Base-by-base conservation (phyloP, 2,113 vertebrate species). In the Malaclemys terrapin region DNA sequence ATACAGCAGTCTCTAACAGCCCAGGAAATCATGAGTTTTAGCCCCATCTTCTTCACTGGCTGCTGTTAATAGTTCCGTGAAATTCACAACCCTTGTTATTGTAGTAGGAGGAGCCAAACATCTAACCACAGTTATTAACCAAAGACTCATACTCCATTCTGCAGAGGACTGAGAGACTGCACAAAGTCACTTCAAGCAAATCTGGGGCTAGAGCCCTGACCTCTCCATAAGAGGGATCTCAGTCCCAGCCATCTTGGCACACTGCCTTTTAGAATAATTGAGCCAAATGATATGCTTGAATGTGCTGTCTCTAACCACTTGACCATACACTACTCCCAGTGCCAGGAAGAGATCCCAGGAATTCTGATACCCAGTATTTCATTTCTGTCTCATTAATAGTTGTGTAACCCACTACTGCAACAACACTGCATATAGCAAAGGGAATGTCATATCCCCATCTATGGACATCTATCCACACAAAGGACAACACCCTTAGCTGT, bases 281-380 rank as follows among this genome's bases (percentile, higher is more conserved):
- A 90, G 42, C 3, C 1, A 57, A 92, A 31, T 16, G 29, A 35
- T n/a, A 69, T 65, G 57, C 0, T 0, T 22, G 12, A 5, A 72
- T 42, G 2, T 65, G 8, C 1, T 65, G 2, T 65, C 53, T 52
- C 10, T 50, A 79, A 4, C 4, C 0, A 0, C 20, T 27, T 42
- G 42, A 83, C 35, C 49, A n/a, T 7, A 81, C 0, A 0, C 17
- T 3, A 54, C 47, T 89, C 17, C 56, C 54, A 87, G 42, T 80
- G 29, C 1, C 9, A 80, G 31, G 22, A 4, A 56, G 0, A 25
- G 5, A 6, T 75, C 2, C 0, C 8, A 84, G 62, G 2, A 27
- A 27, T 29, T 59, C 57, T 59, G 57, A 59, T 29, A 1, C 12
- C 75, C 19, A 8, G 47, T 2, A 0, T 76, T 20, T 6, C 1